phyloP scores from a whole-genome alignment of 2,113 vertebrate species.

The Balaeniceps rex region DNA sequence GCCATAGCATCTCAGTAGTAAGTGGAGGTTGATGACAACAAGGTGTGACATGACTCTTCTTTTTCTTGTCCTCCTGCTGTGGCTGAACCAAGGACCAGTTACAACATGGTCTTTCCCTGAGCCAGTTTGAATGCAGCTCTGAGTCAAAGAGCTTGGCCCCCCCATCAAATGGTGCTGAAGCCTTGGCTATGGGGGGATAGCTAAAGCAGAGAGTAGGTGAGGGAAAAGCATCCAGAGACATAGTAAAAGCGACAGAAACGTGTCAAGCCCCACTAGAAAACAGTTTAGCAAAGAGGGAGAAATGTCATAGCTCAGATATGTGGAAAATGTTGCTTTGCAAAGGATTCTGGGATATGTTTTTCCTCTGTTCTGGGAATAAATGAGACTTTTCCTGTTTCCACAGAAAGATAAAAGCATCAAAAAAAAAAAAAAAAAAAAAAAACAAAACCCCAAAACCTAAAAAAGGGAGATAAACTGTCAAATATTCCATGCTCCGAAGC shows the following conservation, averaged over 20 bases:
- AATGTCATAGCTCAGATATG: neutral
- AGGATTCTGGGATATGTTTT: neutral
- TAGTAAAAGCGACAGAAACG: neutral
- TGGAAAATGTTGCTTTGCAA: conserved; percentile 28
- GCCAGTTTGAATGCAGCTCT: neutral
- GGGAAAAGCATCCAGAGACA: neutral
- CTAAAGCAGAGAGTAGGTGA: neutral
- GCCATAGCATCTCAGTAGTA: neutral
- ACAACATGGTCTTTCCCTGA: neutral
- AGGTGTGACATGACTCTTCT: neutral
- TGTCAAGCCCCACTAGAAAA: neutral
- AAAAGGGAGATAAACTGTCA: neutral
- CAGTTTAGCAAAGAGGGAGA: neutral
- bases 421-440: too few species aligned
- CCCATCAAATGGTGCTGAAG: neutral
- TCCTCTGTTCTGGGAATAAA: neutral
- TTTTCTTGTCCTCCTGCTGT: neutral
- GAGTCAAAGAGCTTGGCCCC: neutral
- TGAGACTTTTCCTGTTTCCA: conserved; percentile 26
- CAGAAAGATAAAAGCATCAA: neutral
- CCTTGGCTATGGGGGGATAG: neutral
- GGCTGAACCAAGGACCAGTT: neutral
- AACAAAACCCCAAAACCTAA: too few species aligned
- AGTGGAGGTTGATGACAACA: neutral
- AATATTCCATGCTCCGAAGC: neutral